These are phyloP conservation scores for Procambarus clarkii DNA, from an alignment of 1,140 invertebrate species.

Conservation along the genomic window DNA sequence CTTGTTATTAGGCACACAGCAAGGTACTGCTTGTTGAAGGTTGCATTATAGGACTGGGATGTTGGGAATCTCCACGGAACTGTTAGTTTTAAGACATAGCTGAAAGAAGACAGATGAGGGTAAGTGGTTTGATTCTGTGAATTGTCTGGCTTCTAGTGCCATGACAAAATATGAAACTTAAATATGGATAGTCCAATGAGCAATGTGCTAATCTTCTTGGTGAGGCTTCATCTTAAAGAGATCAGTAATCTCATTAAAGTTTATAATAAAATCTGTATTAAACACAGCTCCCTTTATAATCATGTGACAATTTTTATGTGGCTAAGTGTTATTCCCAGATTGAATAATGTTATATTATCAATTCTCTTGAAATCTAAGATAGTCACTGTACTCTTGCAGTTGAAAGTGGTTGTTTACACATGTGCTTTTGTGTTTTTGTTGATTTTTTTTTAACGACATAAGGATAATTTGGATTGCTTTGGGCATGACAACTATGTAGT, in stretches of 20 bases:
- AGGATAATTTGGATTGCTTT: too few relatives aligned
- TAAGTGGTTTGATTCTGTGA: conserved; percentile 22
- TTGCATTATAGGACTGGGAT: neutral
- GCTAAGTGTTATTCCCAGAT: too few relatives aligned
- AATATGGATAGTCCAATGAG: too few relatives aligned
- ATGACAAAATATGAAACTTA: neutral
- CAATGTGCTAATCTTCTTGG: neutral
- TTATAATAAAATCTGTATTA: neutral
- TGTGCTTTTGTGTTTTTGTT: too few relatives aligned
- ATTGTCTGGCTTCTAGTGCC: conserved; percentile 30
- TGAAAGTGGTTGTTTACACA: too few relatives aligned
- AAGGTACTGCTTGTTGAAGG: neutral
- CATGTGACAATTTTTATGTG: neutral
- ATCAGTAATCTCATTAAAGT: conserved; percentile 27
- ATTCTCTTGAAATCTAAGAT: too few relatives aligned
- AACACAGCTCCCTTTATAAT: neutral
- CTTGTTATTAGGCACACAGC: neutral
- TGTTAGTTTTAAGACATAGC: neutral
- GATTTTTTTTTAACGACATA: too few relatives aligned
- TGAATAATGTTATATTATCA: too few relatives aligned
- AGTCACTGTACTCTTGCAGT: too few relatives aligned
- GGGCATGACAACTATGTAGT: too few relatives aligned
- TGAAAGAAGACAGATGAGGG: neutral
- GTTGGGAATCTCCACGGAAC: neutral
- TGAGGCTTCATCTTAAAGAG: conserved; percentile 49